Conservation (phyloP, 2,113 vertebrate genomes). For the Parotia lawesii region DNA sequence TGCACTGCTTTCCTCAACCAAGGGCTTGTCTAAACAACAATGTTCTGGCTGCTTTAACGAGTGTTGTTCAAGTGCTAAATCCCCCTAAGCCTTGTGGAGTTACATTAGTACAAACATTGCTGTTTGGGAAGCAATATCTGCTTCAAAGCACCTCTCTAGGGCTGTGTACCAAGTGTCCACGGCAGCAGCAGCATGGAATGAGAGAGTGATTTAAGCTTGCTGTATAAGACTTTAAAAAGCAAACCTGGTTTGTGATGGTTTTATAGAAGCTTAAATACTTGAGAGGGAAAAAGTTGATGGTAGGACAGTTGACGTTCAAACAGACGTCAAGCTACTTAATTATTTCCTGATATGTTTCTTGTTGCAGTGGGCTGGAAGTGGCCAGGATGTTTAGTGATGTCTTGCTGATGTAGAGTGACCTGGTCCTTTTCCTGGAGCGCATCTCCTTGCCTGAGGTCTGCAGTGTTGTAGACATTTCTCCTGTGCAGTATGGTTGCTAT, state of each 20-base stretch:
- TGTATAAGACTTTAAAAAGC: background rate
- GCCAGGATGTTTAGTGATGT: background rate
- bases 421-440: background rate
- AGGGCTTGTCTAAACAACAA: conserved; percentile 11
- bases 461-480: background rate
- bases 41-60: background rate
- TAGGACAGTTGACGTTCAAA: background rate
- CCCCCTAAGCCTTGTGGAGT: background rate
- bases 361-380: background rate
- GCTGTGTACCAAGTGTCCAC: background rate
- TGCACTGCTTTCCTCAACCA: background rate
- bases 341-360: conserved; percentile 13
- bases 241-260: background rate
- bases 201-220: background rate
- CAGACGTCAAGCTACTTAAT: background rate
- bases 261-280: background rate
- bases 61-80: conserved; percentile 23
- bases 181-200: accelerated
- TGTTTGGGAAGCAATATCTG: background rate
- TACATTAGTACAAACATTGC: background rate
- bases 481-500: background rate
- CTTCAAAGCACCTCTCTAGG: background rate
- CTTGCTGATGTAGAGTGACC: background rate
- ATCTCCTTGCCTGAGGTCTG: background rate
- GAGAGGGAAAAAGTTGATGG: background rate